Evolutionary conservation across 1,140 invertebrate species (phyloP).

Genomic region (Philopotamus ludificatus): DNA sequence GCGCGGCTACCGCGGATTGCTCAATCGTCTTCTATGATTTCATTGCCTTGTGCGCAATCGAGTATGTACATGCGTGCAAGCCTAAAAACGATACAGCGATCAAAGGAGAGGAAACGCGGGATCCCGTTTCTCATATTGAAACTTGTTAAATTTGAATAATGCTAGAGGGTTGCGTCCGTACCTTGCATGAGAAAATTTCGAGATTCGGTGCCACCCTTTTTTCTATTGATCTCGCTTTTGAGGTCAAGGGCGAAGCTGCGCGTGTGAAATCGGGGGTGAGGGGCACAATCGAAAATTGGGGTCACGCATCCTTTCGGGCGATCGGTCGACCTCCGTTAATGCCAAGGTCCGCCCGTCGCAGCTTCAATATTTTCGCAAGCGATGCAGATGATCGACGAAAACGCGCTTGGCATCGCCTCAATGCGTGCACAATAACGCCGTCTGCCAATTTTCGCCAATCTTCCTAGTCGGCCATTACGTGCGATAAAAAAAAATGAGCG

Average conservation of each 20-base stretch:
- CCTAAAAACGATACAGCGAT: constrained; percentile 8
- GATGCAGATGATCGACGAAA: constrained; percentile 1
- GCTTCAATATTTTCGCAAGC: background rate
- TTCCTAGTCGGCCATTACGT: background rate
- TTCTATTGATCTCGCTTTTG: constrained; percentile 10
- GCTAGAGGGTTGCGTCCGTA: background rate
- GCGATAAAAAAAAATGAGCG: too few relatives aligned
- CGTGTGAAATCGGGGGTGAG: background rate
- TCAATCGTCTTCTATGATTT: constrained; percentile 22
- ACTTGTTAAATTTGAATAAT: background rate
- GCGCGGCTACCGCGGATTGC: constrained; percentile 11
- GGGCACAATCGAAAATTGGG: background rate
- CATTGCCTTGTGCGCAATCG: constrained; percentile 14
- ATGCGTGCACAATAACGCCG: background rate
- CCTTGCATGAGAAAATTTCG: constrained; percentile 9
- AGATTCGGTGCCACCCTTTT: background rate
- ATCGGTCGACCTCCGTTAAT: constrained; percentile 4
- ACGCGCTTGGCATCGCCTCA: background rate
- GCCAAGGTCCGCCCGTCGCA: constrained; percentile 18
- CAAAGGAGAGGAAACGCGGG: background rate
- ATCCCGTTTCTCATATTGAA: background rate
- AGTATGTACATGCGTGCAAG: background rate
- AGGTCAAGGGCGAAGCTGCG: constrained; percentile 16
- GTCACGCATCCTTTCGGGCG: constrained; percentile 5
- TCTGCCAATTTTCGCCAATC: background rate